Evolutionary conservation across 2,888 invertebrate species (phyloP), one percentile per base, ranked within the genome.

Genomic region (Eulithis testata): DNA sequence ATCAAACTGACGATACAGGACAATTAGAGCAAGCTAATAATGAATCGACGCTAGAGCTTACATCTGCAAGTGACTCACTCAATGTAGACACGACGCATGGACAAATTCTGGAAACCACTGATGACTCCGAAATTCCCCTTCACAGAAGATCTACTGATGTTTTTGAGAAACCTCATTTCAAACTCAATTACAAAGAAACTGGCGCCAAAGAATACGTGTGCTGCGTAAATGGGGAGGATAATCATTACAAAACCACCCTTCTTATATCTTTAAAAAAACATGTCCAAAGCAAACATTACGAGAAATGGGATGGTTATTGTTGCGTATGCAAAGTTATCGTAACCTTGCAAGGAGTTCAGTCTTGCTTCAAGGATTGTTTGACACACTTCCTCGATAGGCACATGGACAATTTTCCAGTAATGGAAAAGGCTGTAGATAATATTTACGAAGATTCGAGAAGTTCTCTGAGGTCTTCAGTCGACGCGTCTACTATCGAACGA

Each of bases 251-350:
- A 72, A 90, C 89, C 0, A 73, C 83, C 4, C 82, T 92, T 21
- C 72, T 91, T 43, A 93, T 93, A 75, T 91, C 91, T 3, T 83
- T 93, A 73, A 93, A 91, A 70, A 91, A 89, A 75, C 92, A 92
- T 66, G 84, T 91, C 1, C 90, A 91, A 74, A 65, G 76, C 0
- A 90, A 89, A 70, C 93, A 93, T 68, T 70, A 73, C 4, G 89
- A 93, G 37, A 80, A 77, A 27, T 95, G 95, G 95, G 92, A 93
- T 67, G 95, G 95, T 0, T 93, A 88, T 73, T 95, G 95, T 75
- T 83, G 76, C 57, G 72, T 90, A 11, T 95, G 95, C 71, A 88
- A 91, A 75, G 86, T 91, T 2, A 90, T 91, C 21, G 89, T 91
- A 1, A 89, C 86, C 21, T 76, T 87, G 8, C 89, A 89, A 81